Evolutionary conservation across 2,888 invertebrate genomes (phyloP).

Genomic region (Opisthograptis luteolata): DNA sequence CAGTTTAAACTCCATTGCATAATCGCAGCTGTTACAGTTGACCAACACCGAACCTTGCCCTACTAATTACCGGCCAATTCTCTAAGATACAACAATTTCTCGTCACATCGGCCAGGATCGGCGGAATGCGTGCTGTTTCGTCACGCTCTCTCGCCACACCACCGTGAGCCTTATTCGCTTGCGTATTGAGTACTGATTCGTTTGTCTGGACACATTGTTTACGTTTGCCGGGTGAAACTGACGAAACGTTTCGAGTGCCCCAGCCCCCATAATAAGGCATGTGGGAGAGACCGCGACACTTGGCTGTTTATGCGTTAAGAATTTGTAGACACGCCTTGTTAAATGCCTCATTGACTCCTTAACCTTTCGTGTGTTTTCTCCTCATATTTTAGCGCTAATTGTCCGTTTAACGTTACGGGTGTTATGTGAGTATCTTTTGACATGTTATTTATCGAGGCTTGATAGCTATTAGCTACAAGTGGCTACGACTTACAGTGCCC

Average conservation of each 20-base stretch:
- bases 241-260: constrained; percentile 63
- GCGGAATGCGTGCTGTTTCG: constrained; percentile 58
- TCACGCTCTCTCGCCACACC: constrained; percentile 34
- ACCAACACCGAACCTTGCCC: constrained; percentile 49
- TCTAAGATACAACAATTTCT: constrained; percentile 52
- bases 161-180: constrained; percentile 38
- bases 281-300: constrained; percentile 53
- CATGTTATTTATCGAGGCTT: constrained; percentile 26
- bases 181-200: constrained; percentile 42
- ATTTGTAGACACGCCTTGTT: constrained; percentile 44
- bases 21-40: constrained; percentile 36
- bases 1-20: constrained; percentile 26
- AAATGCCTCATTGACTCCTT: constrained; percentile 37
- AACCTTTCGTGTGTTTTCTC: constrained; percentile 39
- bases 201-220: constrained; percentile 54
- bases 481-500: too few species aligned
- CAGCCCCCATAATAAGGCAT: constrained; percentile 68
- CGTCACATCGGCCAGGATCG: constrained; percentile 46
- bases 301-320: constrained; percentile 42
- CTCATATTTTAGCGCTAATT: constrained; percentile 38
- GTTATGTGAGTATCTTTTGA: constrained; percentile 24
- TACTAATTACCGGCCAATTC: constrained; percentile 62
- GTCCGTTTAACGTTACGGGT: constrained; percentile 22
- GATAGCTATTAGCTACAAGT: constrained; percentile 5
- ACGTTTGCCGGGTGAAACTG: constrained; percentile 58